These are phyloP conservation scores for Aphelocoma californica DNA, from an alignment of 2,797 vertebrate genomes.

Conservation along the genomic window DNA sequence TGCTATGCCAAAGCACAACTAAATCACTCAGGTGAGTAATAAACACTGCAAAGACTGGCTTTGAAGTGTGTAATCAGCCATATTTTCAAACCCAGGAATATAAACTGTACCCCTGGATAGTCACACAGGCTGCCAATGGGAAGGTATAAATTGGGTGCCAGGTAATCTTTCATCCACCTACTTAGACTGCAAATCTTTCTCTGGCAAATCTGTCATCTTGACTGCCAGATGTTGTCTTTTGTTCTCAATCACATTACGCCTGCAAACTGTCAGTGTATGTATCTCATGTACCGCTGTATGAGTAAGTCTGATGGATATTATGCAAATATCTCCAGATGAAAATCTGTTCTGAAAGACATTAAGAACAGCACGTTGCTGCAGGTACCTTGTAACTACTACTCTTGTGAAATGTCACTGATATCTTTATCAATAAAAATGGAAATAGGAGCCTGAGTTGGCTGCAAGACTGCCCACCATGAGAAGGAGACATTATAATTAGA, in stretches of 20 bases:
- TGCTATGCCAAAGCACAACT: background rate
- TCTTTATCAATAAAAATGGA: background rate
- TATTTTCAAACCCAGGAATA: background rate
- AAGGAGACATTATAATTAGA: background rate
- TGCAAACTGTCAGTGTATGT: background rate
- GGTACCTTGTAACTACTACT: background rate
- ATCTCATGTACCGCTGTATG: background rate
- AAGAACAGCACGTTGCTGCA: background rate
- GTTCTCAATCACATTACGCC: background rate
- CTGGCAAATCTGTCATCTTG: background rate
- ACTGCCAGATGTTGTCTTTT: background rate
- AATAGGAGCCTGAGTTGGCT: background rate
- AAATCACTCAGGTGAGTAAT: fast-evolving
- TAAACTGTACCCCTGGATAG: background rate
- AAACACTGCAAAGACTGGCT: background rate
- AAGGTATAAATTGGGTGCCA: background rate
- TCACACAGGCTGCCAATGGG: background rate
- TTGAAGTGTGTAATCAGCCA: background rate
- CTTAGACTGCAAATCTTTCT: background rate
- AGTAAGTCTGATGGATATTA: background rate
- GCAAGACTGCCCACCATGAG: background rate
- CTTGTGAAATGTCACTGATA: background rate
- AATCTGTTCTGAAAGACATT: background rate
- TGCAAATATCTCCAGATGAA: background rate
- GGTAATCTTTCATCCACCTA: background rate